Percentiles rank a stretch among this genome's conserved stretches.
These are phyloP conservation scores for Harlomillsia oculata DNA, from an alignment of 1,140 invertebrate genomes.

Conservation along the genomic window DNA sequence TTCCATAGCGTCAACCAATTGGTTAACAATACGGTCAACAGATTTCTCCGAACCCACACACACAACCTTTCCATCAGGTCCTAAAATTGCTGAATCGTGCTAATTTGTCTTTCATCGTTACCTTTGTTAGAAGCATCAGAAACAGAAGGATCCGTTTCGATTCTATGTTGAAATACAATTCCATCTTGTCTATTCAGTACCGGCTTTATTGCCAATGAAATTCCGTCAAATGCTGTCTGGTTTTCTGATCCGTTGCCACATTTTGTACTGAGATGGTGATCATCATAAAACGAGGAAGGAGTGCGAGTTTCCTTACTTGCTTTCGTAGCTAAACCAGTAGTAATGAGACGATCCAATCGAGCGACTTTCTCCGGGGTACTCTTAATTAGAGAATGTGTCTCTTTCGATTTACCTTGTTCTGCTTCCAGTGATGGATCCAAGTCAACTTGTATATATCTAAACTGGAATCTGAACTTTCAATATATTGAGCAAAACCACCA, in stretches of 20 bases:
- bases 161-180: slow-evolving; percentile 9
- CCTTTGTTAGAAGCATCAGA: slow-evolving; percentile 7
- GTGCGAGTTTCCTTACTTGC: neutral
- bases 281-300: slow-evolving; percentile 2
- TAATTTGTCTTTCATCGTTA: neutral
- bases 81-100: slow-evolving; percentile 22
- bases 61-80: slow-evolving; percentile 29
- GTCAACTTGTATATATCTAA: neutral
- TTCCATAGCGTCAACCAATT: slow-evolving; percentile 12
- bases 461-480: neutral
- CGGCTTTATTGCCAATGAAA: neutral
- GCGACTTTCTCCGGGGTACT: neutral
- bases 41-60: slow-evolving; percentile 3
- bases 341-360: neutral
- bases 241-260: neutral
- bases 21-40: slow-evolving; percentile 3
- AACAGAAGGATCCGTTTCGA: slow-evolving; percentile 9
- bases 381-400: neutral
- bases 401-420: neutral
- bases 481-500: slow-evolving; percentile 1
- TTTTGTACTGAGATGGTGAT: neutral
- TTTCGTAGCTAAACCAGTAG: neutral
- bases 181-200: slow-evolving; percentile 9
- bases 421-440: neutral
- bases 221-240: neutral